Percentiles rank a stretch among this genome's conserved stretches.
phyloP scores from a whole-genome alignment of 1,140 invertebrate genomes.

The Dufourea novaeangliae region DNA sequence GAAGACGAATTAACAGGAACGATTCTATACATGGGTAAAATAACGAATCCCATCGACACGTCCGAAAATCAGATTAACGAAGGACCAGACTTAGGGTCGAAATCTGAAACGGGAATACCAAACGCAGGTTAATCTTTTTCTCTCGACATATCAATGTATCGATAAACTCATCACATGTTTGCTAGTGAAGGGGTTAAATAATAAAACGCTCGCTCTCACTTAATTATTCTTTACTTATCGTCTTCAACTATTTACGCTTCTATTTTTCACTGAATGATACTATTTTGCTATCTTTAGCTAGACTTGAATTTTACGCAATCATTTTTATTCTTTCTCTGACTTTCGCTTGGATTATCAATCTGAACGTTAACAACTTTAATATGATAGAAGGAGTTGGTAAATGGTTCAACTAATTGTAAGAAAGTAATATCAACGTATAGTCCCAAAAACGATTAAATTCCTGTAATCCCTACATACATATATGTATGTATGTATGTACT shows the following conservation, averaged over 20 bases:
- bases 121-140: conserved; percentile 24
- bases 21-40: conserved; percentile 88
- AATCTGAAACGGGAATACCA: background rate
- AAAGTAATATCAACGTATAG: too few species aligned
- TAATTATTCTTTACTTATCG: background rate
- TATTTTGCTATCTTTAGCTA: too few species aligned
- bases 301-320: too few species aligned
- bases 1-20: conserved; percentile 87
- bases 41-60: conserved; percentile 83
- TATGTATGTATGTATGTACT: too few species aligned
- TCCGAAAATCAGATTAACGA: conserved; percentile 31
- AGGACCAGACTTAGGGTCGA: background rate
- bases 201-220: background rate
- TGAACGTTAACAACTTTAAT: too few species aligned
- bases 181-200: background rate
- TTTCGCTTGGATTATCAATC: too few species aligned
- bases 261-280: background rate
- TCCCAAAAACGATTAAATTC: too few species aligned
- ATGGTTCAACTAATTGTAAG: too few species aligned
- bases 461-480: too few species aligned
- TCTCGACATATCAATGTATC: background rate
- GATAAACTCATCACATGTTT: background rate
- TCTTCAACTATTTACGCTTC: background rate
- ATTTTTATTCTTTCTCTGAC: too few species aligned
- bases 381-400: too few species aligned